These are phyloP conservation scores for Hoplodrina blanda DNA, from an alignment of 2,888 invertebrate genomes.

Conservation along the genomic window DNA sequence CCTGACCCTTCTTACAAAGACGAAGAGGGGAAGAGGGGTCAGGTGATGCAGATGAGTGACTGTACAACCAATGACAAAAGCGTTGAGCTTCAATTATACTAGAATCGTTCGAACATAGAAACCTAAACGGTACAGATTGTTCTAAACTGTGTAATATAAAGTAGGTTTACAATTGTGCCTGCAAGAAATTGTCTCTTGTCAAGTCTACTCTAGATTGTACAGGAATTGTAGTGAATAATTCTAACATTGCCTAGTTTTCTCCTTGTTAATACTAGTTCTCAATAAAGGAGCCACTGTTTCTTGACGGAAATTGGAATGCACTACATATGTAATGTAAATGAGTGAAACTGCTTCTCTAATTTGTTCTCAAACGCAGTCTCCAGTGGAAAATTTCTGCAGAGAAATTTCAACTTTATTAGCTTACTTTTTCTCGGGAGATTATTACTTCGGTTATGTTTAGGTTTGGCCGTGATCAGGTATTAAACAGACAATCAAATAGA, in stretches of 20 bases:
- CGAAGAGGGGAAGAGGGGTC: no score
- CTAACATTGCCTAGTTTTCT: slow-evolving; percentile 30
- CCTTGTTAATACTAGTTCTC: slow-evolving; percentile 17
- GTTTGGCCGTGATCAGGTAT: background rate
- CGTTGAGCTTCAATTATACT: background rate
- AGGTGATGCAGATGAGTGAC: no score
- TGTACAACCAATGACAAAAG: no score
- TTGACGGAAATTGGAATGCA: background rate
- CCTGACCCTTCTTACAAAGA: no score
- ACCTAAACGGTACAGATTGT: slow-evolving; percentile 9
- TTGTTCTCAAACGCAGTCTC: background rate
- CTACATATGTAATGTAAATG: background rate
- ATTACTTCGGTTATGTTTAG: no score
- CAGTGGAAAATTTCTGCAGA: background rate
- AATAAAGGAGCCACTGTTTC: background rate
- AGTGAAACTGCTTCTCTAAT: background rate
- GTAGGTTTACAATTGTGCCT: slow-evolving; percentile 10
- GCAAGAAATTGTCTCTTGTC: slow-evolving; percentile 20
- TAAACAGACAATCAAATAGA: no score
- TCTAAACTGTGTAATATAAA: slow-evolving; percentile 14
- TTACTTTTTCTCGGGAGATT: no score
- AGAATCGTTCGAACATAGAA: background rate
- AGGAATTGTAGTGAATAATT: slow-evolving; percentile 31
- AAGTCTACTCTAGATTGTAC: slow-evolving; percentile 1
- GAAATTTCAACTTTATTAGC: background rate